Evolutionary conservation across 2,888 invertebrate genomes (phyloP), one percentile per base, ranked within the genome.

Genomic region (Teinopalpus imperialis): DNA sequence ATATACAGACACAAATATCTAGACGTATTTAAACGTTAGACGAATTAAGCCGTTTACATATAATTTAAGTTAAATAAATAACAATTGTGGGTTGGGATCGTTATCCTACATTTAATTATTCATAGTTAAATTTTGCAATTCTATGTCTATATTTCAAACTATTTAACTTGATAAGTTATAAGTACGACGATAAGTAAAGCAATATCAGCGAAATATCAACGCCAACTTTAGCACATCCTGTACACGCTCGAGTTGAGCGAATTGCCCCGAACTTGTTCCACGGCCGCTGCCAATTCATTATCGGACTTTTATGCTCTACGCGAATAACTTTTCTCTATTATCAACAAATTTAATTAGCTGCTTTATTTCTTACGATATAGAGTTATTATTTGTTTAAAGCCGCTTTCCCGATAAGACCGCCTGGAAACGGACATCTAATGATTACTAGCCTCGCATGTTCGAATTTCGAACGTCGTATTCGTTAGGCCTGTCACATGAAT

Each of bases 231-330:
- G 55, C 45, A 37, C 49, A 66, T 58, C 62, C 62, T 59, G 64
- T 58, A 63, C 63, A 69, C 62, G 70, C 43, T 53, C 53, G 64
- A 71, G 64, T 66, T 68, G 69, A 62, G 69, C 68, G 72, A 75
- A 75, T 77, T 74, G 69, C 70, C 64, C 65, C 70, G 71, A 74
- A 82, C 80, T 78, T 78, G 83, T 78, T 77, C 74, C 72, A 66
- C 71, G 72, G 63, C 69, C 72, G 70, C 69, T 74, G 74, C 66
- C 82, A 81, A 88, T 88, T 85, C 82, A 87, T 87, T 86, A 86
- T 75, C 81, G 57, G 69, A 69, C 75, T 75, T 79, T 69, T 76
- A 80, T 75, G 76, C 79, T 65, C 63, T 69, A 76, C 70, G 68
- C 68, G 73, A 74, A 80, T 74, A 73, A 72, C 74, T 73, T 75